Evolutionary conservation across 2,797 vertebrate genomes (phyloP).

Genomic region (Bufotes viridis): DNA sequence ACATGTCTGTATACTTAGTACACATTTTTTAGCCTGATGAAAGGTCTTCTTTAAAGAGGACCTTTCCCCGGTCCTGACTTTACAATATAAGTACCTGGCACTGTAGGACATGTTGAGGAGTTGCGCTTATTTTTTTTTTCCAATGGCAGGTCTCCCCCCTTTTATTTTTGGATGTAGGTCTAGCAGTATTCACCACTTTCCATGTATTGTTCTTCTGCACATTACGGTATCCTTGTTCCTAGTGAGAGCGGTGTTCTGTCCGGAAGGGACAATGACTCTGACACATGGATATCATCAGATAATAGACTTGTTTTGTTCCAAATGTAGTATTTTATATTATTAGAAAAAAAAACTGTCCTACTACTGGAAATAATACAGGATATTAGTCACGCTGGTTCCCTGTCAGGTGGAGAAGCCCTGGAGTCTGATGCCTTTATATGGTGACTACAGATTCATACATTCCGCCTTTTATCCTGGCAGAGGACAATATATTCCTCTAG

Average conservation of each 20-base stretch:
- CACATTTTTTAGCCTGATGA: too few species aligned
- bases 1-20: too few species aligned
- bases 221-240: neutral
- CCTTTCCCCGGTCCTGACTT: too few species aligned
- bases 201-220: neutral
- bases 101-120: too few species aligned
- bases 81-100: too few species aligned
- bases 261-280: neutral
- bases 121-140: too few species aligned
- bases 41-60: too few species aligned
- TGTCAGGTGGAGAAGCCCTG: neutral
- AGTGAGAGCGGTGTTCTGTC: neutral
- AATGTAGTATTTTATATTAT: neutral
- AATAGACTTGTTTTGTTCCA: neutral
- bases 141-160: neutral
- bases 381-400: conserved; percentile 14
- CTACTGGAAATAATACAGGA: neutral
- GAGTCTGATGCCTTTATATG: conserved; percentile 14
- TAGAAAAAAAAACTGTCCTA: conserved; percentile 1
- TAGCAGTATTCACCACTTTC: neutral
- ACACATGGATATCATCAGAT: conserved; percentile 6
- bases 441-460: neutral
- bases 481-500: neutral
- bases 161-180: neutral
- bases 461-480: neutral